Conservation (phyloP, 2,888 invertebrate genomes). For the Stictocephala bisonia region DNA sequence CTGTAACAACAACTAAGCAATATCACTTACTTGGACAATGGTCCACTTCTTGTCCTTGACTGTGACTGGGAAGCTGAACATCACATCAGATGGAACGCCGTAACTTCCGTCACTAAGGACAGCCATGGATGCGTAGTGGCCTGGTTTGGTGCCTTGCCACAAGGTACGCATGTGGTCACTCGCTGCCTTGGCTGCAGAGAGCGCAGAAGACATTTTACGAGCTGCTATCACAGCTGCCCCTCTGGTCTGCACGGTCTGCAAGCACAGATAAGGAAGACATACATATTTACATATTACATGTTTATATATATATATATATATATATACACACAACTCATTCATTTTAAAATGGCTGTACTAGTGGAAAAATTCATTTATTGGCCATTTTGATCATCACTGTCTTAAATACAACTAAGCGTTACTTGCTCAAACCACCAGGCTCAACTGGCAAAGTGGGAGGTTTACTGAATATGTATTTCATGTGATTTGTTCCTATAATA, state of each 20-base stretch:
- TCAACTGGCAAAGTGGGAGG: too few relatives aligned
- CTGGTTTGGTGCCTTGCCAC: slow-evolving; percentile 80
- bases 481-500: too few relatives aligned
- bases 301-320: too few relatives aligned
- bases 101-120: slow-evolving; percentile 97
- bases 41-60: slow-evolving; percentile 83
- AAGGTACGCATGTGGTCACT: slow-evolving; percentile 98
- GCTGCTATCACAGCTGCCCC: slow-evolving; percentile 98
- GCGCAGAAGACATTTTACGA: slow-evolving; percentile 97
- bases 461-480: too few relatives aligned
- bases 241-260: slow-evolving; percentile 91
- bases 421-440: too few relatives aligned
- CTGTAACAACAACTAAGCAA: too few relatives aligned
- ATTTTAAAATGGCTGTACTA: too few relatives aligned
- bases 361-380: too few relatives aligned
- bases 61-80: slow-evolving; percentile 96
- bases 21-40: slow-evolving; percentile 78
- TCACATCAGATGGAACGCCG: slow-evolving; percentile 86
- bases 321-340: too few relatives aligned
- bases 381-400: too few relatives aligned
- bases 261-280: slow-evolving; percentile 35
- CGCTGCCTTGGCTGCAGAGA: slow-evolving; percentile 99
- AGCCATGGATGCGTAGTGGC: slow-evolving; percentile 94
- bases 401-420: too few relatives aligned
- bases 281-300: too few relatives aligned